These are phyloP conservation scores for Halcyon smyrnensis DNA, from an alignment of 2,797 vertebrate species.

Conservation along the genomic window DNA sequence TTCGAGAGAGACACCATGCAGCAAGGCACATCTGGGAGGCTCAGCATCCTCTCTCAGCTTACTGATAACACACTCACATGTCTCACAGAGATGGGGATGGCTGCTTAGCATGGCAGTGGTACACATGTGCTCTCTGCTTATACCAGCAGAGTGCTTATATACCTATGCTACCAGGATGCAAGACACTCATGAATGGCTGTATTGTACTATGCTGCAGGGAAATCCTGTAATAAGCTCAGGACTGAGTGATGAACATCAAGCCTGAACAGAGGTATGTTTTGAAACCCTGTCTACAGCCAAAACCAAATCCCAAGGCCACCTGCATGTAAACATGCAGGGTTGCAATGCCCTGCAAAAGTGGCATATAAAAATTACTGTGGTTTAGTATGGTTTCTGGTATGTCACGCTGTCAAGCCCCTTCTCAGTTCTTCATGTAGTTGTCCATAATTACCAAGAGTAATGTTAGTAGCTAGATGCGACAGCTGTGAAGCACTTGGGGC, in stretches of 20 bases:
- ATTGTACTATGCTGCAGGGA: fast-evolving
- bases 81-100: fast-evolving
- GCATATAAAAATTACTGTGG: fast-evolving
- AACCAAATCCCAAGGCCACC: not conserved
- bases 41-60: not conserved
- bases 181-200: fast-evolving
- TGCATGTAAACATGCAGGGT: not conserved
- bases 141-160: not conserved
- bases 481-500: conserved; percentile 9
- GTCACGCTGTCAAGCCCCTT: fast-evolving
- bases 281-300: not conserved
- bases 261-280: not conserved
- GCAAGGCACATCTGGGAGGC: fast-evolving
- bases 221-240: not conserved
- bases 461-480: not conserved
- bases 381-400: not conserved
- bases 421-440: not conserved
- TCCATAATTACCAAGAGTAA: not conserved
- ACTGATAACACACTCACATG: fast-evolving
- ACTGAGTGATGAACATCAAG: not conserved
- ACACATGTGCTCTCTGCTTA: not conserved
- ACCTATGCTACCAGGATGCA: not conserved
- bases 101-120: not conserved
- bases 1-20: not conserved
- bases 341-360: not conserved